phyloP scores from a whole-genome alignment of 1,140 invertebrate species.

The Dolichoris vasculosae region DNA sequence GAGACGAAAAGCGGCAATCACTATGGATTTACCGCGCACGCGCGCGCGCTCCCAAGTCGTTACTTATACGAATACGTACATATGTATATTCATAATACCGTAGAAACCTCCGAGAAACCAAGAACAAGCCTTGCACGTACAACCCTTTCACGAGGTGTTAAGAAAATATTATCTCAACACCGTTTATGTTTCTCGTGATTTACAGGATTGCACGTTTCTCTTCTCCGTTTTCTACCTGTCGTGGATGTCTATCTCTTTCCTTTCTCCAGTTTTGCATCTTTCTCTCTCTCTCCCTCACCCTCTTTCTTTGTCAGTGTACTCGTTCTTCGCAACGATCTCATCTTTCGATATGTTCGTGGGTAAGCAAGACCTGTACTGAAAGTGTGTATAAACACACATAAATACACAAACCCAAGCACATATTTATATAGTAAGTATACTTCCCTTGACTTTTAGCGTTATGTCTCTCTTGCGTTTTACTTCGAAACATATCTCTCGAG shows the following conservation, averaged over 20 bases:
- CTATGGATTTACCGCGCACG: conserved; percentile 47
- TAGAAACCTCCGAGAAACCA: conserved; percentile 28
- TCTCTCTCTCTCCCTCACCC: background rate
- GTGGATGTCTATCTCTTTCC: background rate
- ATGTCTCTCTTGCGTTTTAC: conserved; percentile 14
- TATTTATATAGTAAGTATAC: background rate
- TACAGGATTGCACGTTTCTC: conserved; percentile 54
- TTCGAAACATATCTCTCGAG: background rate
- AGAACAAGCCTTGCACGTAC: conserved; percentile 30
- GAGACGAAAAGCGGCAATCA: conserved; percentile 52
- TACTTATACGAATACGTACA: background rate
- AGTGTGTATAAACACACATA: background rate
- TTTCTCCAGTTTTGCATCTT: background rate
- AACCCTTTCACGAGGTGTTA: conserved; percentile 64
- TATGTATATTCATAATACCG: conserved; percentile 4
- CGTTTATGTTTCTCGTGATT: conserved; percentile 62
- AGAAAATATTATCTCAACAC: conserved; percentile 61
- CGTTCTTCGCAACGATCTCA: background rate
- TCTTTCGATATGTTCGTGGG: background rate
- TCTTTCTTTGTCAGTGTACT: background rate
- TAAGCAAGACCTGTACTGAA: background rate
- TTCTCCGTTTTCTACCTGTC: background rate
- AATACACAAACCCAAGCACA: too few species aligned
- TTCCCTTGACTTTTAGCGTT: conserved; percentile 44
- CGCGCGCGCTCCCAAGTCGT: conserved; percentile 1